A percentile compares a stretch with the other conserved stretches of the same genome.
Conservation (phyloP, 2,113 vertebrate genomes). For the Tapirus terrestris region DNA sequence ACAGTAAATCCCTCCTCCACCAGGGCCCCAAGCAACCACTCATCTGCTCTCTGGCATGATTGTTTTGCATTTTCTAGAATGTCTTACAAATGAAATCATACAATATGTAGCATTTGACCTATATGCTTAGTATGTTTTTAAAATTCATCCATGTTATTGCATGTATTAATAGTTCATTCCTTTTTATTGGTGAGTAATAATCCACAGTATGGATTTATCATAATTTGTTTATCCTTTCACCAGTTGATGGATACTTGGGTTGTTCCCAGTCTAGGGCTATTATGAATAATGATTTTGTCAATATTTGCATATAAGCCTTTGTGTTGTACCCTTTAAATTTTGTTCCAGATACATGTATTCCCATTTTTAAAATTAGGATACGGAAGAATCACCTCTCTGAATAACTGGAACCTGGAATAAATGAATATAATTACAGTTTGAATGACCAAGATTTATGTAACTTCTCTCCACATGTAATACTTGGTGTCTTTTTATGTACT, state of each 20-base stretch:
- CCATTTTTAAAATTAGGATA: slow-evolving; percentile 34
- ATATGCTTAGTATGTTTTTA: background rate
- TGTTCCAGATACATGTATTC: slow-evolving; percentile 37
- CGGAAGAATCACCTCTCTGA: slow-evolving; percentile 55
- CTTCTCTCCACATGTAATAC: background rate
- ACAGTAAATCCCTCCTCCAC: background rate
- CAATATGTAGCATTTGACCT: background rate
- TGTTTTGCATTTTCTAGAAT: background rate
- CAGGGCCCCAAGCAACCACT: background rate
- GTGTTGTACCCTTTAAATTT: slow-evolving; percentile 51
- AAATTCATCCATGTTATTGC: background rate
- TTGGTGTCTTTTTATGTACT: background rate
- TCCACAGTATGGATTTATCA: background rate
- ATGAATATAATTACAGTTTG: slow-evolving; percentile 63
- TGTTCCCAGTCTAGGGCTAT: background rate
- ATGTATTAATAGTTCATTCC: background rate
- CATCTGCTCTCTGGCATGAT: background rate
- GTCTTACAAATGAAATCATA: background rate
- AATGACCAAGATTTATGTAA: slow-evolving; percentile 53
- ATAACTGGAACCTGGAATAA: slow-evolving; percentile 61
- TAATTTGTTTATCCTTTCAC: background rate
- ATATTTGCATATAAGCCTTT: slow-evolving; percentile 33
- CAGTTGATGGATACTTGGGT: background rate
- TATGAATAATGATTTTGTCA: background rate
- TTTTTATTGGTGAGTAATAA: slow-evolving; percentile 49